phyloP scores from a whole-genome alignment of 2,113 vertebrate species.

The Cariama cristata region DNA sequence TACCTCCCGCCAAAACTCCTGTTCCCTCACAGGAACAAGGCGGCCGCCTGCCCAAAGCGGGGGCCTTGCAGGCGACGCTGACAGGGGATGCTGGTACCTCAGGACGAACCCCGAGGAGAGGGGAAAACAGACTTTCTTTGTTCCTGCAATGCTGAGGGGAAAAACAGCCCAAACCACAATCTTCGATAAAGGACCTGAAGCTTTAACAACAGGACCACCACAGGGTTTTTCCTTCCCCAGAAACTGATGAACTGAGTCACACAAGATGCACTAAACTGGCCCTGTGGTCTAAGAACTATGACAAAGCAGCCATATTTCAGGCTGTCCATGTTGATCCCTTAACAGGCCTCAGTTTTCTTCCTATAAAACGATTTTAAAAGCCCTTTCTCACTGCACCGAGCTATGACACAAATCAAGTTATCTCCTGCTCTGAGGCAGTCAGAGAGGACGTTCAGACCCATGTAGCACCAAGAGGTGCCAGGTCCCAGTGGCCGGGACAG shows the following conservation, averaged over 20 bases:
- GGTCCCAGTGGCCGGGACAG: not conserved
- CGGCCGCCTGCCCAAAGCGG: accelerated
- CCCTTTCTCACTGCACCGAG: not conserved
- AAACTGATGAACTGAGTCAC: not conserved
- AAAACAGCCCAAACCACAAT: not conserved
- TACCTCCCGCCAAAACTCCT: not conserved
- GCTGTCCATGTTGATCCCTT: not conserved
- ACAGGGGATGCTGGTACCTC: accelerated
- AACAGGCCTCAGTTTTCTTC: not conserved
- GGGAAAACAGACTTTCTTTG: not conserved
- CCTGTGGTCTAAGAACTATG: not conserved
- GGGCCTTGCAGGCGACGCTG: not conserved
- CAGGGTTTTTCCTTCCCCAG: not conserved
- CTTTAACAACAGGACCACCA: not conserved
- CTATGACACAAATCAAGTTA: too few species aligned
- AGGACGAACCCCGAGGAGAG: not conserved
- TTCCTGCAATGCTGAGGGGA: not conserved
- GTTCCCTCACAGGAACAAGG: not conserved
- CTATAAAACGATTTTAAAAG: not conserved
- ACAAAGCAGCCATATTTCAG: not conserved
- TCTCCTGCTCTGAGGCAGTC: not conserved
- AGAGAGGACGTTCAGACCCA: not conserved
- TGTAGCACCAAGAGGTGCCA: not conserved
- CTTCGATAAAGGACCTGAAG: accelerated
- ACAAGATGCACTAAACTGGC: accelerated